Percentiles rank a stretch among this genome's conserved stretches.
Conservation (phyloP, 2,113 vertebrate species). For the Erythrocercus mccallii region DNA sequence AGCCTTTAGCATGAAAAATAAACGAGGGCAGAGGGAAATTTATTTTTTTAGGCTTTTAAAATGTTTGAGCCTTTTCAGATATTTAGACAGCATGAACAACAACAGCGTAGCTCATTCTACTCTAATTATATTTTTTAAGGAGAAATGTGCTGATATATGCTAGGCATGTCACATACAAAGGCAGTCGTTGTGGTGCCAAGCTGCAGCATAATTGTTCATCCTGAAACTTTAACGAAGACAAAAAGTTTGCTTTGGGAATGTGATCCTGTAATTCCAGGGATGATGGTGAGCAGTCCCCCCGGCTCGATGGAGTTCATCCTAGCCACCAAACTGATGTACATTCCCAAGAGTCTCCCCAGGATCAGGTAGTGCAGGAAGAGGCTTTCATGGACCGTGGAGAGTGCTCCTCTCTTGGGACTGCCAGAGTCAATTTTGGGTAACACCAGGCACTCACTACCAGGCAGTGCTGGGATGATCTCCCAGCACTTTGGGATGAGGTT, state of each 20-base stretch:
- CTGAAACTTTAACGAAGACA: slow-evolving; percentile 13
- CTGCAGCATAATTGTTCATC: neutral
- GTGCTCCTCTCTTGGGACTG: neutral
- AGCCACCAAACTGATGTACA: neutral
- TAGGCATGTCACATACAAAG: neutral
- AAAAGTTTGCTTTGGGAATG: neutral
- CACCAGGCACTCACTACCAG: neutral
- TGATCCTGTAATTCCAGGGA: neutral
- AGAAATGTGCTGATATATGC: neutral
- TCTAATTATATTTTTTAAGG: slow-evolving; percentile 3
- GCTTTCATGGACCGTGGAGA: neutral
- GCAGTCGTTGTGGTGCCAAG: slow-evolving; percentile 19
- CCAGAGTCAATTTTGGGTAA: neutral
- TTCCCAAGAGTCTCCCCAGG: neutral
- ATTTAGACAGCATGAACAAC: slow-evolving; percentile 12
- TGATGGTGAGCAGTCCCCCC: neutral
- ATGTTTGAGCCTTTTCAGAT: slow-evolving; percentile 31
- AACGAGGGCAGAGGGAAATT: slow-evolving; percentile 24
- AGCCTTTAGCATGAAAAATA: slow-evolving; percentile 47
- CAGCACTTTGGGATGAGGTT: neutral
- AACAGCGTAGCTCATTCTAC: neutral
- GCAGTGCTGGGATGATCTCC: neutral
- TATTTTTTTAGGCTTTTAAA: slow-evolving; percentile 41
- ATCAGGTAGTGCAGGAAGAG: neutral
- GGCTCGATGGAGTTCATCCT: neutral